Base-by-base conservation (phyloP, 2,888 invertebrate genomes). In the Psylliodes chrysocephalus region DNA sequence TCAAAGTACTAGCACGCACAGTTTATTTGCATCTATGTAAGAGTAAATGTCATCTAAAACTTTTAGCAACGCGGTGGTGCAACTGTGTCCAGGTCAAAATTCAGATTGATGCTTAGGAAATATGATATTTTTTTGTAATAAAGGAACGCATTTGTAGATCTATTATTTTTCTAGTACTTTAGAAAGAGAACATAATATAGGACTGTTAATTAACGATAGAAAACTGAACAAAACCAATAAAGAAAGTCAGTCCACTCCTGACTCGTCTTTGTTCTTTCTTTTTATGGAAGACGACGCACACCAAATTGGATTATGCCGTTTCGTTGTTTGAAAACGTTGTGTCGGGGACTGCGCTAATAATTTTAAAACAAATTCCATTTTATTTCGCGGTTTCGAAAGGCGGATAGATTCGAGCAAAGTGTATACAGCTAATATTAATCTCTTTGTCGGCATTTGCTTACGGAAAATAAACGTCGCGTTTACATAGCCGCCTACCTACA, bases 331-430 rank as follows among this genome's bases (percentile, higher is more conserved):
- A 28, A n/a, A 55, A 25, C 44, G 46, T 56, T 56, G 46, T 46
- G 46, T 15, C 18, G 56, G 15, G 17, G 30, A 6, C 35, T 28
- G 51, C 28, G 51, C 28, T 60, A 60, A 53, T 52, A 51, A 60
- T 51, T 60, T 60, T 60, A 60, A 60, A 53, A 49, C 60, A 60
- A 60, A 53, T 33, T 53, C 59, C 40, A 52, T 60, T 60, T 60
- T 60, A 60, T 60, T 60, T 59, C 30, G 28, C 28, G 12, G 49
- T 49, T 28, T 5, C 30, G 44, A 22, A n/a, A 46, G 25, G 12
- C 25, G 12, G 55, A 55, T 55, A 55, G 28, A 55, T 42, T 55
- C 38, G 19, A n/a, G n/a, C 19, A 57, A 57, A 47, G 38, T 57
- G 57, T 57, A n/a, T n/a, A 49, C 49, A 17, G 46, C 6, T 57